Percentiles rank a stretch among this genome's conserved stretches.
These are phyloP conservation scores for Sciurus vulgaris DNA, from an alignment of 2,797 vertebrate species.

Conservation along the genomic window DNA sequence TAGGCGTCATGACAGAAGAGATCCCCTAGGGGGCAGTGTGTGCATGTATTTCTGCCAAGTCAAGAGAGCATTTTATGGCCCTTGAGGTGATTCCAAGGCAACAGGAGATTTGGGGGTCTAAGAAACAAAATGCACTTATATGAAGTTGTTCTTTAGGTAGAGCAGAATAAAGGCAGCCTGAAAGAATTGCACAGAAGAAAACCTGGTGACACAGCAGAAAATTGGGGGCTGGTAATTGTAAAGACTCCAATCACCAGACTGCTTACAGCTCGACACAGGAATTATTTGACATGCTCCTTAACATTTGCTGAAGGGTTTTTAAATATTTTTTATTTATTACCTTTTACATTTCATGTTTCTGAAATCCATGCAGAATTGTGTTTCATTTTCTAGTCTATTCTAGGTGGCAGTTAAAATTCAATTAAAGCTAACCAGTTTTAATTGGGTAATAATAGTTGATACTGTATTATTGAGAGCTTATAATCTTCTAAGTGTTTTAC, in stretches of 20 bases:
- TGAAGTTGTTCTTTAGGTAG: constrained; percentile 85
- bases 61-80: neutral
- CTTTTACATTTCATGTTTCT: constrained; percentile 66
- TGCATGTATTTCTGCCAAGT: constrained; percentile 66
- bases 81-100: constrained; percentile 38
- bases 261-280: neutral
- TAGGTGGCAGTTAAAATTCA: constrained; percentile 67
- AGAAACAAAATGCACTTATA: constrained; percentile 78
- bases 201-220: constrained; percentile 71
- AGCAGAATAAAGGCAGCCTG: constrained; percentile 77
- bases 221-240: constrained; percentile 57
- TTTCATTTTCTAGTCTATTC: constrained; percentile 69
- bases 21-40: constrained; percentile 88
- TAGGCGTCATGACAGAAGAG: constrained; percentile 73
- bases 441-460: constrained; percentile 57
- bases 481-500: neutral
- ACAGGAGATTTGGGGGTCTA: constrained; percentile 70
- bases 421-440: constrained; percentile 67
- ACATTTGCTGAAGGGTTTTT: constrained; percentile 50
- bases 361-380: constrained; percentile 63
- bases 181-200: constrained; percentile 84
- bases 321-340: constrained; percentile 76
- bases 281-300: constrained; percentile 49
- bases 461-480: neutral
- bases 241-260: neutral